Evolutionary conservation across 2,888 invertebrate species (phyloP).

Genomic region (Xylota segnis): DNA sequence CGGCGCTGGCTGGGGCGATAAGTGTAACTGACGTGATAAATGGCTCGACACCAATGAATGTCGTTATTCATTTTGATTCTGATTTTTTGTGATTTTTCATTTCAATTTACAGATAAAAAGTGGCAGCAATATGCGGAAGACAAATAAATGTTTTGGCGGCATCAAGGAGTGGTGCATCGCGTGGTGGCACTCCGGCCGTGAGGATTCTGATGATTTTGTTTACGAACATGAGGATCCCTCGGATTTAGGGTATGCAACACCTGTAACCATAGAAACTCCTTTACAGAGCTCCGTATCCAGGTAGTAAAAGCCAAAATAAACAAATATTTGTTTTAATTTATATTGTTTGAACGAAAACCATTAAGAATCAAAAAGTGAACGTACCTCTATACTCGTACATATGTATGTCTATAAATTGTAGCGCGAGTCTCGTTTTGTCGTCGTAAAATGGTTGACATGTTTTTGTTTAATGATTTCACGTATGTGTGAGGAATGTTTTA

Average conservation of each 20-base stretch:
- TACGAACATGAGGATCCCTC: slow-evolving; percentile 91
- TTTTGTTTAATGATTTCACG: not conserved
- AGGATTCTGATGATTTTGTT: slow-evolving; percentile 91
- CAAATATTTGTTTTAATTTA: slow-evolving; percentile 58
- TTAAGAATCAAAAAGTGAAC: slow-evolving; percentile 29
- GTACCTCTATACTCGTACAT: too few relatives aligned
- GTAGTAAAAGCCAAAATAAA: slow-evolving; percentile 83
- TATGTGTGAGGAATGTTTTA: slow-evolving; percentile 47
- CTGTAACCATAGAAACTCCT: slow-evolving; percentile 94
- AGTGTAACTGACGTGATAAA: slow-evolving; percentile 50
- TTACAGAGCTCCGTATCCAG: slow-evolving; percentile 94
- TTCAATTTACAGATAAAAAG: slow-evolving; percentile 82
- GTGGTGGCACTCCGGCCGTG: slow-evolving; percentile 96
- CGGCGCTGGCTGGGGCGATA: too few relatives aligned
- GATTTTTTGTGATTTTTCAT: not conserved
- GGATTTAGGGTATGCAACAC: slow-evolving; percentile 91
- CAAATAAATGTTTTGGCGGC: slow-evolving; percentile 83
- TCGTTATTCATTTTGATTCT: slow-evolving; percentile 36
- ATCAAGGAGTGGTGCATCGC: slow-evolving; percentile 93
- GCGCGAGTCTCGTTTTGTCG: slow-evolving; percentile 63
- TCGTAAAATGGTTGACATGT: slow-evolving; percentile 54
- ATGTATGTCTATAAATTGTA: slow-evolving; percentile 45
- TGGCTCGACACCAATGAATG: slow-evolving; percentile 43
- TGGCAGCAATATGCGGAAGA: slow-evolving; percentile 82
- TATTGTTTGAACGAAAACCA: slow-evolving; percentile 18